Percentiles rank a stretch among this genome's conserved stretches.
phyloP scores from a whole-genome alignment of 23 tunicate species.

The Styela plicata region DNA sequence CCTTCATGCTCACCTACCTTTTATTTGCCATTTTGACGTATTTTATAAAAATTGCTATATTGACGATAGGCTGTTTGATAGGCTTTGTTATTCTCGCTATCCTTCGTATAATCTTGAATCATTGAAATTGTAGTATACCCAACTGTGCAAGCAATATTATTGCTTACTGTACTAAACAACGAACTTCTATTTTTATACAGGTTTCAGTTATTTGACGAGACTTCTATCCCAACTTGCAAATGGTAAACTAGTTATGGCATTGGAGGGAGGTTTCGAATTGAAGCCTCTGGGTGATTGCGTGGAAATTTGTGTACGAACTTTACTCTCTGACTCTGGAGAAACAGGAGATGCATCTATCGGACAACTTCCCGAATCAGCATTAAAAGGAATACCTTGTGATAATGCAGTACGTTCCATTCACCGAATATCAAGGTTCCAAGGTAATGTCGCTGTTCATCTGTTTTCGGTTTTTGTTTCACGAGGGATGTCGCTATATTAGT shows the following conservation, averaged over 20 bases:
- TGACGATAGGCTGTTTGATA: too few relatives aligned
- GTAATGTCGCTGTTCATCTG: too few relatives aligned
- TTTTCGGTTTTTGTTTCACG: too few relatives aligned
- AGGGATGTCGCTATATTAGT: too few relatives aligned
- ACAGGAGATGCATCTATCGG: neutral
- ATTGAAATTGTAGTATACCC: too few relatives aligned
- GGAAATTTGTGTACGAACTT: conserved; percentile 60
- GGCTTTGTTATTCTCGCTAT: too few relatives aligned
- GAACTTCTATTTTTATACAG: conserved; percentile 17
- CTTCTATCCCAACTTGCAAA: conserved; percentile 43
- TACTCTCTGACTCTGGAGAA: conserved; percentile 36
- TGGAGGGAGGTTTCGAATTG: conserved; percentile 90
- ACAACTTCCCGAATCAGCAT: conserved; percentile 19
- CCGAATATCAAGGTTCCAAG: conserved; percentile 33
- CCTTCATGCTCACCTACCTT: too few relatives aligned
- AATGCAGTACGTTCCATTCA: conserved; percentile 35
- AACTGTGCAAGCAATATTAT: too few relatives aligned
- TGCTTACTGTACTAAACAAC: too few relatives aligned
- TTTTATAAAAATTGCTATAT: too few relatives aligned
- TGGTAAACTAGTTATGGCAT: conserved; percentile 74
- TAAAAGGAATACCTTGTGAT: conserved; percentile 29
- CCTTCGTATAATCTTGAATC: too few relatives aligned
- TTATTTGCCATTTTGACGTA: too few relatives aligned
- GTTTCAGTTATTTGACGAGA: conserved; percentile 73
- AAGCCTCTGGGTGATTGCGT: conserved; percentile 71